A percentile compares a stretch with the other conserved stretches of the same genome.
phyloP scores from a whole-genome alignment of 2,888 invertebrate genomes.

The Lycia hirtaria region DNA sequence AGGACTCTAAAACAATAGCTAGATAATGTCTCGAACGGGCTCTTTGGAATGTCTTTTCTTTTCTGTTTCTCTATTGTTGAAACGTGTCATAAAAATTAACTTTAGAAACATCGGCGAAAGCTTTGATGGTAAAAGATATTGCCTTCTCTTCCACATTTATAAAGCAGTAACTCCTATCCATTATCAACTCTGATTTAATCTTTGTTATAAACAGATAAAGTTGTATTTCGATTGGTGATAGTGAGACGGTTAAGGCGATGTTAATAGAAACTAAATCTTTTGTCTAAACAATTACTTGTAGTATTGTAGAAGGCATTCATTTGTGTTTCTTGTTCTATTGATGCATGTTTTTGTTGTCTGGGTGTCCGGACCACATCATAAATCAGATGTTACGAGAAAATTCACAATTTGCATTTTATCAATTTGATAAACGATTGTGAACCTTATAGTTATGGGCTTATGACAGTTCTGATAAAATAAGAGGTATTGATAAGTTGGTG shows the following conservation, averaged over 20 bases:
- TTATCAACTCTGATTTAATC: constrained; percentile 11
- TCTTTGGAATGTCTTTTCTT: constrained; percentile 71
- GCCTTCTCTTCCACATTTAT: constrained; percentile 39
- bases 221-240: constrained; percentile 1
- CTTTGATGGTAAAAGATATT: constrained; percentile 77
- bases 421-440: constrained; percentile 41
- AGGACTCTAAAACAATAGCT: constrained; percentile 49
- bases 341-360: constrained; percentile 76
- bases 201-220: constrained; percentile 8
- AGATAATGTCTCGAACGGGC: constrained; percentile 62
- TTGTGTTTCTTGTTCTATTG: constrained; percentile 81
- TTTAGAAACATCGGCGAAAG: constrained; percentile 75
- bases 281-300: constrained; percentile 83
- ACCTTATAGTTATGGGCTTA: constrained; percentile 42
- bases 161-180: constrained; percentile 39
- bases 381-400: constrained; percentile 70
- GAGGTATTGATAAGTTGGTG: constrained; percentile 26
- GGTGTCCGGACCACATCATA: constrained; percentile 82
- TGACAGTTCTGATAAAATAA: constrained; percentile 12
- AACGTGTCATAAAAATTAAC: constrained; percentile 81
- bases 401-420: constrained; percentile 47
- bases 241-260: constrained; percentile 39
- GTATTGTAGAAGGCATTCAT: constrained; percentile 81
- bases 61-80: constrained; percentile 68
- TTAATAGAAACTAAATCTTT: constrained; percentile 53